Evolutionary conservation across 2,888 invertebrate genomes (phyloP), one percentile per base, ranked within the genome.

Genomic region (Lucinisca nassula): DNA sequence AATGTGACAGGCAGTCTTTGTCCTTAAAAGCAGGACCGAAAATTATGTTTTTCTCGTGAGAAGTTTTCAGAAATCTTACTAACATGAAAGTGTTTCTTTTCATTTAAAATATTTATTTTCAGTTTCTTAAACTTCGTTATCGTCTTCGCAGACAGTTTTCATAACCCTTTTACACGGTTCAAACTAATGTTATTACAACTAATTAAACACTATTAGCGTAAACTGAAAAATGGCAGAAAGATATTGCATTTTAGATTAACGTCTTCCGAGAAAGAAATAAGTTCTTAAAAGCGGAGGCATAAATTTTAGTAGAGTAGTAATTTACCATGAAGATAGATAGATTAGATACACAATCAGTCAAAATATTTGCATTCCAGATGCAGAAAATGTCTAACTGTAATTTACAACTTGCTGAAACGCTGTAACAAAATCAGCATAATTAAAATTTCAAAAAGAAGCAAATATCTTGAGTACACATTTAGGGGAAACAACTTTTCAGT

Each of bases 111-210:
- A n/a, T n/a, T n/a, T n/a, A n/a, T n/a, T n/a, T 58, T 27, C 12
- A 21, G 58, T 58, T 58, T 58, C 58, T 58, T n/a, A n/a, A 58
- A 58, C 10, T 67, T 32, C 12, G 21, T 32, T 35, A 35, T 67
- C 21, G 67, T 67, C 67, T 67, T 35, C 3, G 17, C 35, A 67
- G 67, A 67, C 67, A 67, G 67, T 67, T 67, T 67, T 67, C 67
- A 67, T 67, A 67, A 67, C 67, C 67, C 35, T 67, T 30, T 35
- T 10, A 67, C 35, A 67, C 35, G 67, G 67, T 67, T 67, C 67
- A 67, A 21, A 35, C 27, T 67, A 35, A 67, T 67, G 67, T 67
- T 67, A 67, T 67, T 67, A 30, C 67, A 67, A 67, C 67, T 67
- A 67, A 67, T 67, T 67, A 67, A 35, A 67, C 8, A 1, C 17